Conservation (phyloP, 2,113 vertebrate genomes). For the Notothenia rossii region DNA sequence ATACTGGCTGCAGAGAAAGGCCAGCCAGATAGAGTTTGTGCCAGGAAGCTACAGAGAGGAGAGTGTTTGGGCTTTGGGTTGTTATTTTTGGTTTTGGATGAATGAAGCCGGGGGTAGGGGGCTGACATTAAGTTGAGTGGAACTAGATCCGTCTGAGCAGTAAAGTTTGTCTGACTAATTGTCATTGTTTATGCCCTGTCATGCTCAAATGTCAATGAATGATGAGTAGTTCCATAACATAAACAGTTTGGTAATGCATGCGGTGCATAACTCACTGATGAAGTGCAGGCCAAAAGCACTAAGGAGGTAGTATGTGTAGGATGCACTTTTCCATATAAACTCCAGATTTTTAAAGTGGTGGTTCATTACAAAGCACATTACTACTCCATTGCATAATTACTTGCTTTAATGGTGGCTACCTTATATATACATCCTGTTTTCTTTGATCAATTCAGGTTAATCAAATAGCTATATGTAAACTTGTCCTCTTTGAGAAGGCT, state of each 20-base stretch:
- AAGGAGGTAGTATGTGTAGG: neutral
- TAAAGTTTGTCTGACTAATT: slow-evolving; percentile 65
- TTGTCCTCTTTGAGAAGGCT: too few relatives aligned
- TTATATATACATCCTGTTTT: neutral
- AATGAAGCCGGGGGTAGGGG: slow-evolving; percentile 58
- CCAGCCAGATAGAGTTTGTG: slow-evolving; percentile 72
- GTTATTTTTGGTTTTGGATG: slow-evolving; percentile 77
- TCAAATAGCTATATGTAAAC: neutral
- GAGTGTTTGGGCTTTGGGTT: slow-evolving; percentile 66
- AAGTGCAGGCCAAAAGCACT: neutral
- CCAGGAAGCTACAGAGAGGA: slow-evolving; percentile 73
- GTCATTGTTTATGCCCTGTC: slow-evolving; percentile 51
- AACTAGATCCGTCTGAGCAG: slow-evolving; percentile 67
- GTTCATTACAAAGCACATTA: too few relatives aligned
- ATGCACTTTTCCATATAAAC: neutral
- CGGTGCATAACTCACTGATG: neutral
- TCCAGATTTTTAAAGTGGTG: neutral
- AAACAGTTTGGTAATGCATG: slow-evolving; percentile 1
- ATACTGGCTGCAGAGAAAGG: slow-evolving; percentile 79
- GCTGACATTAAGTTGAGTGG: slow-evolving; percentile 73
- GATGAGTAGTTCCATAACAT: slow-evolving; percentile 23
- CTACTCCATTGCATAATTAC: neutral
- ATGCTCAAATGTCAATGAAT: slow-evolving; percentile 59
- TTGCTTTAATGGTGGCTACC: neutral
- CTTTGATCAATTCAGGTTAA: neutral